phyloP scores from a whole-genome alignment of 2,797 vertebrate species.

The Rhincodon typus region DNA sequence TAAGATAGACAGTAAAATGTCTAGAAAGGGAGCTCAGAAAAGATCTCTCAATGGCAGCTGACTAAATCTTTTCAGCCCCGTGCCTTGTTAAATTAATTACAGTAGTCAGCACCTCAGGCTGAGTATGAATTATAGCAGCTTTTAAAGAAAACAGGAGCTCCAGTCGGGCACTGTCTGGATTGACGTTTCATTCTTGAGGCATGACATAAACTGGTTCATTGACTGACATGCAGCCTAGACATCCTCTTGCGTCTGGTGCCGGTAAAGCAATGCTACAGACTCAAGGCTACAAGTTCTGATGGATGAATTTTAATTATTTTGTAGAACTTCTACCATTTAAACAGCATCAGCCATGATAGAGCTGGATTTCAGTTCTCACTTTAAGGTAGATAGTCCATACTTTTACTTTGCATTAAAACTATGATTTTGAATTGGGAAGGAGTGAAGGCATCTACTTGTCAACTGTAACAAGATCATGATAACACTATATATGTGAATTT shows the following conservation, averaged over 20 bases:
- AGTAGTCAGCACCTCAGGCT: slow-evolving; percentile 16
- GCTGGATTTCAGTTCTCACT: not conserved
- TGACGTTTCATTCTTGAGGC: slow-evolving; percentile 32
- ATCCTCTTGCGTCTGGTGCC: not conserved
- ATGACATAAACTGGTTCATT: slow-evolving; percentile 29
- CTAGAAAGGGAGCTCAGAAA: not conserved
- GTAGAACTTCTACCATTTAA: not conserved
- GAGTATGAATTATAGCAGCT: slow-evolving; percentile 7
- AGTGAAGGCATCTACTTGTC: not conserved
- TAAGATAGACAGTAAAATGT: not conserved
- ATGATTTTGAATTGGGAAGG: not conserved
- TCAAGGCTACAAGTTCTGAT: not conserved
- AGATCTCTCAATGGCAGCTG: not conserved
- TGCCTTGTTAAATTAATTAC: slow-evolving; percentile 32
- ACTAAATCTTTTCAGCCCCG: slow-evolving; percentile 26
- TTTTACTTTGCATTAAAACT: not conserved
- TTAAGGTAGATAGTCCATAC: not conserved
- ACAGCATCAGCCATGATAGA: not conserved
- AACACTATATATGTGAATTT: not conserved
- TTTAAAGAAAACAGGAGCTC: slow-evolving; percentile 34
- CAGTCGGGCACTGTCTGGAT: not conserved
- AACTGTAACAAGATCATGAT: not conserved
- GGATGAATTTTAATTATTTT: not conserved
- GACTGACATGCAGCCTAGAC: slow-evolving; percentile 20
- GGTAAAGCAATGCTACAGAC: not conserved